Evolutionary conservation across 2,888 invertebrate species (phyloP).

Genomic region (Notodonta dromedarius): DNA sequence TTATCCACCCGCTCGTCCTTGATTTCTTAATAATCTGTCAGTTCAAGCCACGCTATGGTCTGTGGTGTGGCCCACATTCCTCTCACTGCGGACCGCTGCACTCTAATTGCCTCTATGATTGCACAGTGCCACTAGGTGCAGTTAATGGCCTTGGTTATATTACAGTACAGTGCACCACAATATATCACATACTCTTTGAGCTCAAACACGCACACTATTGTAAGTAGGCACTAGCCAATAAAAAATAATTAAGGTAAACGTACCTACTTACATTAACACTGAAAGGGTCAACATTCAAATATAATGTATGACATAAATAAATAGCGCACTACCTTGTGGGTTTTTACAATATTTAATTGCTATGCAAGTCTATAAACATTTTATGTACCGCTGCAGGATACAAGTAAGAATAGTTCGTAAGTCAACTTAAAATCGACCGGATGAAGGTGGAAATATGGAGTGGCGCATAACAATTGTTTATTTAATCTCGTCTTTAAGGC

Average conservation of each 20-base stretch:
- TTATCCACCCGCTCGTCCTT: slow-evolving; percentile 56
- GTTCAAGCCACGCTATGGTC: slow-evolving; percentile 41
- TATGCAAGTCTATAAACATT: not conserved
- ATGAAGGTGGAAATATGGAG: not conserved
- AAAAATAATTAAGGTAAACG: not conserved
- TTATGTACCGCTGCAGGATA: not conserved
- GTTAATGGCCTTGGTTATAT: slow-evolving; percentile 22
- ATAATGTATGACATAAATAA: not conserved
- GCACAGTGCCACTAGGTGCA: slow-evolving; percentile 35
- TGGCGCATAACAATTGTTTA: not conserved
- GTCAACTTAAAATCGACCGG: not conserved
- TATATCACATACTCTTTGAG: not conserved
- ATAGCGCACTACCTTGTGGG: not conserved
- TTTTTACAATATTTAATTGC: not conserved
- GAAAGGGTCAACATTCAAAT: not conserved
- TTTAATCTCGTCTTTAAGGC: not conserved
- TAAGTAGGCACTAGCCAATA: not conserved
- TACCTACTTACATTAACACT: not conserved
- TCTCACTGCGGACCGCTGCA: slow-evolving; percentile 43
- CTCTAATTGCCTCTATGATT: slow-evolving; percentile 51
- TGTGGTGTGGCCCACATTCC: slow-evolving; percentile 57
- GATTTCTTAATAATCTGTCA: slow-evolving; percentile 54
- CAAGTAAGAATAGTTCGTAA: not conserved
- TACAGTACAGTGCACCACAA: slow-evolving; percentile 9
- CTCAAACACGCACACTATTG: not conserved